Base-by-base conservation (phyloP, 2,797 vertebrate genomes). In the Leucoraja ocellata region DNA sequence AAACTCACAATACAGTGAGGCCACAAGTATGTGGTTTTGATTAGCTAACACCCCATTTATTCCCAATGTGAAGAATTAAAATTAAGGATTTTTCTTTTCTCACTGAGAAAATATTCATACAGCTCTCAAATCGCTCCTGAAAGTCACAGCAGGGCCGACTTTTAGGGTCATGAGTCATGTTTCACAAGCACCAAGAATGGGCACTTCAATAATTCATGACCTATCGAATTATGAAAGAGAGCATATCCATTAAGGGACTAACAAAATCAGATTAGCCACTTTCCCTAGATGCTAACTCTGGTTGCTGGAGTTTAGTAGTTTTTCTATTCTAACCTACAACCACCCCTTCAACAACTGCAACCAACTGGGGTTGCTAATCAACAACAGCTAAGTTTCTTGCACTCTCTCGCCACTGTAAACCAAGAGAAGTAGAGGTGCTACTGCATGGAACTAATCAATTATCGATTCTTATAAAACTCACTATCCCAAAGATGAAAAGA, bases 81-180 rank as follows among this genome's bases (percentile, higher is more conserved):
- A n/a, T 76, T 76, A n/a, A 14, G 23, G 23, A 46, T 76, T 76
- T 91, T 92, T 25, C n/a, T 74, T 92, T 92, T 92, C 90, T 92
- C 90, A 92, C 76, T 92, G 90, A 92, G 90, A 92, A 92, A 92
- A 92, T 76, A 91, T 91, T 91, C 65, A 68, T 46, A 74, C 73
- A 76, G 25, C 28, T 92, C 58, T 32, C 21, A 13, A 92, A 0
- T 76, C 5, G 14, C 71, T 92, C 90, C 68, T 39, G 73, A 25
- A 23, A 5, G 25, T 76, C 25, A 92, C 0, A 32, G 73, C 46
- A 74, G 71, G 36, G 90, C 46, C 39, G 54, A 76, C 46, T 73
- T 91, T 91, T 25, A 86, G 88, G 88, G 39, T 21, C 36, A n/a
- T 28, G 21, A 74, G 39, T 54, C 71, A 46, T 8, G 39, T 92